phyloP scores from a whole-genome alignment of 2,113 vertebrate genomes.

The Antigone vipio region DNA sequence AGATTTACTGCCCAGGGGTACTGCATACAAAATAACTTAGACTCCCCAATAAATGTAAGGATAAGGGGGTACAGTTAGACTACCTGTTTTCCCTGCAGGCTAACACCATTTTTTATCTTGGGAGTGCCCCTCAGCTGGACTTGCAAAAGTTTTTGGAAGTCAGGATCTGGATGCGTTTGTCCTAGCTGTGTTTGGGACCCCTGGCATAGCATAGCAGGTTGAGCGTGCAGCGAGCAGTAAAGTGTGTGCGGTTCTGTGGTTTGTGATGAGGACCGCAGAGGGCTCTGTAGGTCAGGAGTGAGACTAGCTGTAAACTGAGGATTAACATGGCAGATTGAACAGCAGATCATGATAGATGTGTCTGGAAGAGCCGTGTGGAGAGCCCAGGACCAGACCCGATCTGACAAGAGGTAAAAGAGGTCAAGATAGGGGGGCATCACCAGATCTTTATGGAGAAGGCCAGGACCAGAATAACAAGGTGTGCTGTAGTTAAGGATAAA shows the following conservation, averaged over 20 bases:
- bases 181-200: not conserved
- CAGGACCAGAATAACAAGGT: not conserved
- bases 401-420: not conserved
- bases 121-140: not conserved
- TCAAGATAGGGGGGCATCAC: not conserved
- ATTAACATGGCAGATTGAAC: not conserved
- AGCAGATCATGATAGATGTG: not conserved
- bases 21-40: not conserved
- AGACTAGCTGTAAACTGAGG: not conserved
- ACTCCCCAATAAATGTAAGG: not conserved
- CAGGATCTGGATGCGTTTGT: not conserved
- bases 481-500: not conserved
- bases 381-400: not conserved
- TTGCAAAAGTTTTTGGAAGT: not conserved
- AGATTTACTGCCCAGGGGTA: not conserved
- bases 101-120: not conserved
- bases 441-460: not conserved
- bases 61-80: not conserved
- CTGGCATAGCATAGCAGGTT: not conserved
- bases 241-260: not conserved
- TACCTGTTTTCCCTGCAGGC: not conserved
- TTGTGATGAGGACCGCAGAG: not conserved
- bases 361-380: not conserved
- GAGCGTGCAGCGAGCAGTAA: accelerated
- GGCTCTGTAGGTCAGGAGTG: not conserved